phyloP scores from a whole-genome alignment of 2,888 invertebrate genomes.

The Diarsia dahlii region DNA sequence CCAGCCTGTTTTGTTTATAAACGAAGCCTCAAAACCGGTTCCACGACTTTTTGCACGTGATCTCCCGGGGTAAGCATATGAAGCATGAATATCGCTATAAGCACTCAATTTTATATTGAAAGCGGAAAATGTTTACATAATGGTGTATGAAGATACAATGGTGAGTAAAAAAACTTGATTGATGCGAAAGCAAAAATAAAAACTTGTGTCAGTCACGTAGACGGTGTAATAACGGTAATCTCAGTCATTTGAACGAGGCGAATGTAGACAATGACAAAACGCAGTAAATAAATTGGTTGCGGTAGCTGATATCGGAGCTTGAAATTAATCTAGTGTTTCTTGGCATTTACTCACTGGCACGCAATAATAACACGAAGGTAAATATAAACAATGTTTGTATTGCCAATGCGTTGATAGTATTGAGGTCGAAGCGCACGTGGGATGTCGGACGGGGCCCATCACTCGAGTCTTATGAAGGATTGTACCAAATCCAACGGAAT shows the following conservation, averaged over 20 bases:
- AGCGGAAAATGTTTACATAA: conserved; percentile 25
- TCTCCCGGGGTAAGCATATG: conserved; percentile 45
- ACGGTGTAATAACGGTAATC: conserved; percentile 44
- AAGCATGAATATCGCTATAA: conserved; percentile 26
- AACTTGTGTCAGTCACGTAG: conserved; percentile 56
- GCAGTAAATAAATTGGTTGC: conserved; percentile 58
- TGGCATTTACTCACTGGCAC: conserved; percentile 72
- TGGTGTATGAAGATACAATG: conserved; percentile 43
- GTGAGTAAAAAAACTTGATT: conserved; percentile 48
- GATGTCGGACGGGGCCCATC: conserved; percentile 48
- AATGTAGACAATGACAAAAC: conserved; percentile 51
- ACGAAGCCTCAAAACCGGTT: conserved; percentile 75
- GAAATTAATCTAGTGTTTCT: conserved; percentile 65
- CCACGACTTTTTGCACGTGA: conserved; percentile 64
- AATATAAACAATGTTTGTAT: conserved; percentile 73
- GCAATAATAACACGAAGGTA: conserved; percentile 71
- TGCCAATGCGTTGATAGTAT: conserved; percentile 63
- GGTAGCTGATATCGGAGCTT: conserved; percentile 45
- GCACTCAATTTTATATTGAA: conserved; percentile 42
- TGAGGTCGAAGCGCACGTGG: conserved; percentile 67
- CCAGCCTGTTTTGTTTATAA: conserved; percentile 78
- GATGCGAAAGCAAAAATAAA: conserved; percentile 45
- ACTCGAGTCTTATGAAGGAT: conserved; percentile 31
- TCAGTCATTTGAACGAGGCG: conserved; percentile 30
- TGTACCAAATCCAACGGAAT: conserved; percentile 62